Base-by-base conservation (phyloP, 1,140 invertebrate species). In the Dolichoris vasculosae region DNA sequence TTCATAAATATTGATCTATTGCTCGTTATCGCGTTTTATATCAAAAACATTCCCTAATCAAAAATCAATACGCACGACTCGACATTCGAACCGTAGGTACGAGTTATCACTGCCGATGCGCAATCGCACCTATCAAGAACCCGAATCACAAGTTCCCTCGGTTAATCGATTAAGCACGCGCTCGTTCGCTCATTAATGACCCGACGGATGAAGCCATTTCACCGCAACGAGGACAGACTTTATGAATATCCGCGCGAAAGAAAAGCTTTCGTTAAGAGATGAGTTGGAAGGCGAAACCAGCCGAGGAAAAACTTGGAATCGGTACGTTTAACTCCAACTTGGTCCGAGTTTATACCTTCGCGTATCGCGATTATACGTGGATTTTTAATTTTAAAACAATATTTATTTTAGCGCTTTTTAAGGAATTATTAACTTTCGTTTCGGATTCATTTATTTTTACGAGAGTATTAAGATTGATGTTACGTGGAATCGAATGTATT, bases 91-190 rank as follows among this genome's bases (percentile, higher is more conserved):
- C 4, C 9, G 26, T 46, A 20, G 20, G 32, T 8, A 46, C 4
- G 51, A 80, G 13, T 80, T 80, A 67, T 80, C 40, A 32, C 38
- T 67, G 78, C 51, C 43, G 43, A 69, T 81, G 46, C 46, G 4
- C 30, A 55, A 73, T 82, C 48, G 26, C 35, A 46, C 20, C 51
- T 76, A 73, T 76, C 71, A 63, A 38, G 51, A 76, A 63, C 59
- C 46, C 35, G n/a, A 83, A 75, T 83, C 30, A 75, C 71, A 76
- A 40, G 38, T 55, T 73, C 80, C 55, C 71, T 8, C 13, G 69
- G 38, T 84, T 67, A 35, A 67, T 64, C 73, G 59, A 67, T 83
- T 11, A 64, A 55, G 15, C 51, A 43, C 71, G 48, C 78, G 78
- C 67, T 63, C 46, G 67, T 11, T 63, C 32, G 32, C 55, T 83